A percentile compares a stretch with the other conserved stretches of the same genome.
Evolutionary conservation across 2,888 invertebrate species (phyloP).

Genomic region (Falcaria lacertinaria): DNA sequence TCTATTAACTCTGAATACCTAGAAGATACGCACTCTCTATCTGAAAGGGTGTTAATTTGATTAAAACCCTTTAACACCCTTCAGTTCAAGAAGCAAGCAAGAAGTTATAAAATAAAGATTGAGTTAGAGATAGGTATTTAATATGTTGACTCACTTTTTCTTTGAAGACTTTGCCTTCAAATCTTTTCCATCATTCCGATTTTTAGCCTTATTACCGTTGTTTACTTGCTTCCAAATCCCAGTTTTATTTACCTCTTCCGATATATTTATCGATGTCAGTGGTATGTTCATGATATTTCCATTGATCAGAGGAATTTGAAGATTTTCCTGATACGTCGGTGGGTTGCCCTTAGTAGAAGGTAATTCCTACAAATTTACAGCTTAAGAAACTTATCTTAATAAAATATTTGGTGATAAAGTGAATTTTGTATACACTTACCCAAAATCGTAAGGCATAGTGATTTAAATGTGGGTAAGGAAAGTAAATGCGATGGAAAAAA

Average conservation of each 20-base stretch:
- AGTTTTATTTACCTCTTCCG: conserved; percentile 95
- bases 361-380: conserved; percentile 58
- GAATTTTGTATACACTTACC: conserved; percentile 18
- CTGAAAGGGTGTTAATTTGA: neutral
- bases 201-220: conserved; percentile 79
- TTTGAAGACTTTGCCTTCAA: conserved; percentile 59
- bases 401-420: conserved; percentile 4
- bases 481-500: conserved; percentile 39
- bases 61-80: neutral
- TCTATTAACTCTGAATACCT: neutral
- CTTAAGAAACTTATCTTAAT: conserved; percentile 34
- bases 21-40: neutral
- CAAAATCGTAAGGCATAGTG: conserved; percentile 22
- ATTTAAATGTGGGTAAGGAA: conserved; percentile 25
- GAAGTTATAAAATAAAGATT: neutral
- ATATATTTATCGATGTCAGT: conserved; percentile 90
- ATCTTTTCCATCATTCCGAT: conserved; percentile 48
- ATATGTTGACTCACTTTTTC: conserved; percentile 58
- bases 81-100: too few relatives aligned
- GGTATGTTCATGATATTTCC: conserved; percentile 95
- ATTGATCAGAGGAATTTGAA: conserved; percentile 92
- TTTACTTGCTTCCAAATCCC: conserved; percentile 97
- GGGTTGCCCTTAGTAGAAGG: conserved; percentile 63
- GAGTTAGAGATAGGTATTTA: neutral
- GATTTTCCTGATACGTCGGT: conserved; percentile 80